phyloP scores from a whole-genome alignment of 2,113 vertebrate species.

The Leucosticte australis region DNA sequence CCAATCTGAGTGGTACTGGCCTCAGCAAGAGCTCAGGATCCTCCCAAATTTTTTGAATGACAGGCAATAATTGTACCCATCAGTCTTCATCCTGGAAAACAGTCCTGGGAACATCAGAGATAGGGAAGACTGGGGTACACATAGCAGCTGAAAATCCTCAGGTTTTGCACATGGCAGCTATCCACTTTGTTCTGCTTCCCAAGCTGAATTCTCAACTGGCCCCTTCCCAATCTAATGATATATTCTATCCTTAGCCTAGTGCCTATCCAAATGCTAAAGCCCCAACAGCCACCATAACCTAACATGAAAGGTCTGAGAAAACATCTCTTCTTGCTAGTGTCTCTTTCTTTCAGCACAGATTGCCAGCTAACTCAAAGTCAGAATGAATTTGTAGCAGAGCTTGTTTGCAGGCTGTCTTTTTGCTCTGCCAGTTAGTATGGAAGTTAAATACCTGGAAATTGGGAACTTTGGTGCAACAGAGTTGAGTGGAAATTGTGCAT shows the following conservation, averaged over 20 bases:
- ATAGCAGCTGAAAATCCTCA: neutral
- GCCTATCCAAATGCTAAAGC: neutral
- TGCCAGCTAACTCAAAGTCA: neutral
- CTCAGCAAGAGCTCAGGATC: neutral
- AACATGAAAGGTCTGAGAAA: neutral
- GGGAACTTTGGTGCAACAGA: neutral
- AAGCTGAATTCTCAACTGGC: neutral
- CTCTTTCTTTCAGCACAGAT: neutral
- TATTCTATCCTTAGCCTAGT: neutral
- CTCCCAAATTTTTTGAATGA: neutral
- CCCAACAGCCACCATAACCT: neutral
- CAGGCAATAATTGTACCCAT: neutral
- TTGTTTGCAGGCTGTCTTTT: neutral
- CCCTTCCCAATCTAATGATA: neutral
- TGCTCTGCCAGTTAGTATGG: fast-evolving
- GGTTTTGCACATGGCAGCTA: neutral
- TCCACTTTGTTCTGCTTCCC: neutral
- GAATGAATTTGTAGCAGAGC: neutral
- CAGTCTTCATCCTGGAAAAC: neutral
- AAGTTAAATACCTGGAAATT: neutral
- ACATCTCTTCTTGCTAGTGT: neutral
- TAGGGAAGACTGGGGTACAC: neutral
- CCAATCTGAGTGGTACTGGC: neutral
- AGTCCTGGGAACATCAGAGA: neutral
- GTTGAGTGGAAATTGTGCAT: neutral